phyloP scores from a whole-genome alignment of 2,113 vertebrate species.

The Larimichthys crocea region DNA sequence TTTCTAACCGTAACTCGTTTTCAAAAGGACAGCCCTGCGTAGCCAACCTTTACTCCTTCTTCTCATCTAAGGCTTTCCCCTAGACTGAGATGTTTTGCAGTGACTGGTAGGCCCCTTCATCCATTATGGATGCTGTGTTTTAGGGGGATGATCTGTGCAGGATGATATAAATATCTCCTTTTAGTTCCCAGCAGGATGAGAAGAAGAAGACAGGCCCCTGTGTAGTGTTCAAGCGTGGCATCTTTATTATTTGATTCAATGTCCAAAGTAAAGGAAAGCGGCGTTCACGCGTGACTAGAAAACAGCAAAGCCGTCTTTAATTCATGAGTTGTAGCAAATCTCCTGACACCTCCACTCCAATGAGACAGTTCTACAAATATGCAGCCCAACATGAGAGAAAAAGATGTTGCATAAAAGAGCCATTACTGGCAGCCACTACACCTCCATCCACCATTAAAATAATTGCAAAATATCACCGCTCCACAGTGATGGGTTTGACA shows the following conservation, averaged over 20 bases:
- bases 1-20: constrained; percentile 26
- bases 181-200: constrained; percentile 64
- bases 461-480: constrained; percentile 10
- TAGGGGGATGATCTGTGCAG: constrained; percentile 70
- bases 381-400: constrained; percentile 1
- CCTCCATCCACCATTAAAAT: constrained; percentile 24
- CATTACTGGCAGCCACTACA: not conserved
- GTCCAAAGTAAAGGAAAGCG: constrained; percentile 54
- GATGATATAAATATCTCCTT: constrained; percentile 80
- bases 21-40: not conserved
- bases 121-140: constrained; percentile 79
- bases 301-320: constrained; percentile 49
- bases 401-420: not conserved
- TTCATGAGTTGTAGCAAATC: constrained; percentile 46
- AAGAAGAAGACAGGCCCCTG: constrained; percentile 45
- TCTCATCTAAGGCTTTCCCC: constrained; percentile 40
- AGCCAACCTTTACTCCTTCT: constrained; percentile 3
- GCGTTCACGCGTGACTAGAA: constrained; percentile 27
- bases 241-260: constrained; percentile 72
- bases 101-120: constrained; percentile 69
- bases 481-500: constrained; percentile 30
- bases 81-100: constrained; percentile 59
- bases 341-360: constrained; percentile 23
- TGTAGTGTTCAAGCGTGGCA: constrained; percentile 35
- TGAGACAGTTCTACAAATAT: constrained; percentile 17